These are phyloP conservation scores for Acanthurus lineatus DNA, from an alignment of 2,797 vertebrate genomes.

Conservation along the genomic window DNA sequence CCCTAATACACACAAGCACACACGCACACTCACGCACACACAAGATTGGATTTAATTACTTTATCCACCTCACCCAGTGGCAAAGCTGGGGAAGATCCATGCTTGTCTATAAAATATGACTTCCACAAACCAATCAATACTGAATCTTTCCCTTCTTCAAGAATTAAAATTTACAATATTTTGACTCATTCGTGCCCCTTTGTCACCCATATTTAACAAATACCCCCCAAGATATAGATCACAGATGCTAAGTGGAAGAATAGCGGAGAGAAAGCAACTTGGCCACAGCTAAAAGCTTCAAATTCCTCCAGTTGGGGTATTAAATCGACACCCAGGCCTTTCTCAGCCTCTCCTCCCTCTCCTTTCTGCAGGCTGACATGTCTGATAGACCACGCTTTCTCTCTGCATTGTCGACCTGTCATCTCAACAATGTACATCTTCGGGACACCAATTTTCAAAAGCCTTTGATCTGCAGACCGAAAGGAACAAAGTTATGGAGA, in stretches of 20 bases:
- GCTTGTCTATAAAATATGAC: not conserved
- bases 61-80: not conserved
- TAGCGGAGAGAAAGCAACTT: constrained; percentile 47
- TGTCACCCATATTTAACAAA: constrained; percentile 33
- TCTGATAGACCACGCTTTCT: constrained; percentile 91
- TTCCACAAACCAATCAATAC: not conserved
- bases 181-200: constrained; percentile 21
- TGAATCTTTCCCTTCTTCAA: not conserved
- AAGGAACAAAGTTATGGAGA: constrained; percentile 90
- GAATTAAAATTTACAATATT: not conserved
- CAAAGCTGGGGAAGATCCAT: constrained; percentile 2
- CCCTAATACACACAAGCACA: not conserved
- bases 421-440: constrained; percentile 92
- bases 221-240: constrained; percentile 40
- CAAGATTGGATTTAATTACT: constrained; percentile 10
- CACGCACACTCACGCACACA: not conserved
- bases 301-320: constrained; percentile 77
- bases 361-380: constrained; percentile 89
- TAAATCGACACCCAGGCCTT: constrained; percentile 78
- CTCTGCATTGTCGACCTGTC: constrained; percentile 90
- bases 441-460: constrained; percentile 85
- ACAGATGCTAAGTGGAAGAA: constrained; percentile 37
- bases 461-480: constrained; percentile 95
- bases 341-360: constrained; percentile 77
- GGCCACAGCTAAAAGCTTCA: constrained; percentile 61